phyloP scores from a whole-genome alignment of 2,113 vertebrate genomes.

The Daphoenositta chrysoptera region DNA sequence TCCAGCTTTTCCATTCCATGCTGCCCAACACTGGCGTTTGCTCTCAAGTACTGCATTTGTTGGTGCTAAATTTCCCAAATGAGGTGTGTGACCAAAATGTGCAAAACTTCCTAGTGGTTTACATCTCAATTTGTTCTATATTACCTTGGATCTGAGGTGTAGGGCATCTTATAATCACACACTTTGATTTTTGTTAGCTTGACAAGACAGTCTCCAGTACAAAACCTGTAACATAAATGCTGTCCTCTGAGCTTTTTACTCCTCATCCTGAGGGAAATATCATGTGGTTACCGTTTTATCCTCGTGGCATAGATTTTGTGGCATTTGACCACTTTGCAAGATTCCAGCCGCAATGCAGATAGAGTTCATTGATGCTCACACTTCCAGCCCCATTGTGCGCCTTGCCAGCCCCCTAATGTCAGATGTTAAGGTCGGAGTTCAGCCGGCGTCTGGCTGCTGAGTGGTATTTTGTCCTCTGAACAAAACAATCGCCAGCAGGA shows the following conservation, averaged over 20 bases:
- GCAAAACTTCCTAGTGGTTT: neutral
- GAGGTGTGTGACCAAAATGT: neutral
- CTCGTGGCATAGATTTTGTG: neutral
- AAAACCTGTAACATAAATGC: fast-evolving
- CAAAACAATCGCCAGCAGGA: neutral
- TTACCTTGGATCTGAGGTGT: neutral
- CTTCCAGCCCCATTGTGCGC: neutral
- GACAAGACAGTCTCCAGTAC: neutral
- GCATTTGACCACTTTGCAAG: neutral
- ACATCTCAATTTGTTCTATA: neutral
- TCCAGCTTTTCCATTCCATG: neutral
- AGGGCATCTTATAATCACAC: neutral
- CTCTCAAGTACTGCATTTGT: neutral
- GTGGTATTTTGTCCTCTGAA: slow-evolving; percentile 14
- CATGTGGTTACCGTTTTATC: neutral
- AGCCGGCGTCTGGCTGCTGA: slow-evolving; percentile 23
- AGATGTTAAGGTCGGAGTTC: slow-evolving; percentile 28
- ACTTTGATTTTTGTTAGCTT: neutral
- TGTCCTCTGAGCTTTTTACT: neutral
- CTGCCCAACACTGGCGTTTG: neutral
- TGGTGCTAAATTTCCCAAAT: neutral
- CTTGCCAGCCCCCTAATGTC: neutral
- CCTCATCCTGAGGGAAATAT: neutral
- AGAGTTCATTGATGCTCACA: neutral
- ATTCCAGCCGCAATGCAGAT: neutral